These are phyloP conservation scores for Steatocranus sp. DNA, from an alignment of 2,797 vertebrate species.

Conservation along the genomic window DNA sequence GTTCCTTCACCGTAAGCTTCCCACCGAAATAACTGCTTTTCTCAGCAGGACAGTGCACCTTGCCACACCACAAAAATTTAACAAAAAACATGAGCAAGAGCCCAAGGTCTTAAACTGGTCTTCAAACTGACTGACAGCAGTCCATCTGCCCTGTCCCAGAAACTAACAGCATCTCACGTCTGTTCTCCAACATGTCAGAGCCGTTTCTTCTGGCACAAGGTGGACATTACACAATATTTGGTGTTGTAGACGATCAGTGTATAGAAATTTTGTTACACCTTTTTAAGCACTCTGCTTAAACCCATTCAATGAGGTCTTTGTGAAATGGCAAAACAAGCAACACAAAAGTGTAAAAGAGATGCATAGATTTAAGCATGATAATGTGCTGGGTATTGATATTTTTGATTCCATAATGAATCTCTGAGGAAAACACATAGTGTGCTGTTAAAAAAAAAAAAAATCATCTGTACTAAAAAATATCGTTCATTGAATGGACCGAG, in stretches of 20 bases:
- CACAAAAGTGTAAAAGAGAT: slow-evolving; percentile 21
- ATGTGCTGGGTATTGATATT: slow-evolving; percentile 16
- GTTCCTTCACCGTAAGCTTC: background rate
- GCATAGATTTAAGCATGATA: slow-evolving; percentile 60
- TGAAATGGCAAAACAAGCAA: slow-evolving; percentile 14
- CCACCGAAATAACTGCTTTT: background rate
- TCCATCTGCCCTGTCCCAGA: background rate
- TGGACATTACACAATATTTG: background rate
- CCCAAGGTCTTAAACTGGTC: background rate
- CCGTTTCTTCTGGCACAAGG: background rate
- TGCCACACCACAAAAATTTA: background rate
- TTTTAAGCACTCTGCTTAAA: slow-evolving; percentile 11
- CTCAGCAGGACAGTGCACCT: background rate
- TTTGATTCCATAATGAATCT: background rate
- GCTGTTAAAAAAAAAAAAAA: slow-evolving; percentile 1
- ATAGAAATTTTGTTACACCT: background rate
- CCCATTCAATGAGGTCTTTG: background rate
- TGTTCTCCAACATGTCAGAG: background rate
- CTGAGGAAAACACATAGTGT: background rate
- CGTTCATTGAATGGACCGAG: slow-evolving; percentile 4
- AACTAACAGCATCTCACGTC: background rate
- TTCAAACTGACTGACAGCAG: background rate
- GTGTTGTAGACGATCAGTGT: background rate
- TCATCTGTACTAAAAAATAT: background rate
- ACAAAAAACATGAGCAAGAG: background rate